Base-by-base conservation (phyloP, 1,140 invertebrate genomes). In the Microvelia longipes region DNA sequence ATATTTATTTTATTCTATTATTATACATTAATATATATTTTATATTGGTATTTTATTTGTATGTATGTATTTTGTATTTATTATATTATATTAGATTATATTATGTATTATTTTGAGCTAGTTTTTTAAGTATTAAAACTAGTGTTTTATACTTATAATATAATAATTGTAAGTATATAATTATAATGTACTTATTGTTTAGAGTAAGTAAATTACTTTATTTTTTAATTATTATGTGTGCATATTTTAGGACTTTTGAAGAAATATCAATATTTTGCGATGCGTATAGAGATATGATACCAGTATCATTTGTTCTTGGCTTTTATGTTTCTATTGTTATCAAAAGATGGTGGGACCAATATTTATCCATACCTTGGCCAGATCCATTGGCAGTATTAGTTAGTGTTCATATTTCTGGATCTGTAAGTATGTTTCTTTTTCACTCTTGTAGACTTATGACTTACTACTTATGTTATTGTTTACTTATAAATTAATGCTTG, bases 271-370 rank as follows among this genome's bases (percentile, higher is more conserved):
- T 75, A 14, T 72, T 75, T 60, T 74, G 74, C 61, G 72, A 75
- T 68, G 68, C 68, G 2, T 75, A 76, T 30, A 71, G 71, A 24
- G 71, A 75, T 62, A 67, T 75, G 63, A 73, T 74, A 68, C 85
- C 78, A 73, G 76, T 85, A 65, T 90, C 90, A 19, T 93, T 93
- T 78, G 90, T 95, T 24, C 82, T 94, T 64, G 92, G 92, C 66
- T 98, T 93, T 80, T 85, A 84, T 73, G 80, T 84, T 2, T 80
- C 81, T 2, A 75, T 83, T 64, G 80, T 84, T 24, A 78, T 84
- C 2, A 80, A 79, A 25, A 69, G 83, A 71, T 84, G 82, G 82
- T 84, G 82, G 82, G 77, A 79, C 62, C 81, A 83, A 69, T 83
- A 78, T 70, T 65, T 78, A 74, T 65, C 80, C 76, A 78, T 80